Conservation (phyloP, 2,797 vertebrate species). For the Acrossocheilus fasciatus region DNA sequence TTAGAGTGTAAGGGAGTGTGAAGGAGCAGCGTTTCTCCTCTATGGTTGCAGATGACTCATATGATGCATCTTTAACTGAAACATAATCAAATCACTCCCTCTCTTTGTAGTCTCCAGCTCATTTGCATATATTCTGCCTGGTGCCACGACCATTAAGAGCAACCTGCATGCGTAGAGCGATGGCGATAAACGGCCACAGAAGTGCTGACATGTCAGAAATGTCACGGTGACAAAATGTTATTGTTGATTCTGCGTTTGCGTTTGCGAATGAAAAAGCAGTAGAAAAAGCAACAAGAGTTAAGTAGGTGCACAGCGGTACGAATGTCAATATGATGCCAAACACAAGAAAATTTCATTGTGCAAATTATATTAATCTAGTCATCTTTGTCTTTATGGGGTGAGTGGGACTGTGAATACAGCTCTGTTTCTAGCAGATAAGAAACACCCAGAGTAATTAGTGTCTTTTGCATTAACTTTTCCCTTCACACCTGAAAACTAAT, state of each 20-base stretch:
- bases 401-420: neutral
- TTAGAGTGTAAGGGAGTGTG: neutral
- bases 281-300: neutral
- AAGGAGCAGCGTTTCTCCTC: slow-evolving; percentile 15
- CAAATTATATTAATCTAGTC: slow-evolving; percentile 7
- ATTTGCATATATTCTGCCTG: slow-evolving; percentile 24
- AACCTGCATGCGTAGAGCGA: slow-evolving; percentile 1
- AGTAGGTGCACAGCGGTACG: too few species aligned
- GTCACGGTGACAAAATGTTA: slow-evolving; percentile 42
- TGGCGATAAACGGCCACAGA: slow-evolving; percentile 1
- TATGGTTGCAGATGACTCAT: neutral
- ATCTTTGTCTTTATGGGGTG: neutral
- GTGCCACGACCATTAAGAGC: neutral
- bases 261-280: neutral
- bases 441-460: slow-evolving; percentile 41
- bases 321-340: neutral
- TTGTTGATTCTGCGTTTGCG: slow-evolving; percentile 19
- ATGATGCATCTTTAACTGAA: slow-evolving; percentile 9
- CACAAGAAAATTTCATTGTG: neutral
- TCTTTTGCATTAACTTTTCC: slow-evolving; percentile 27
- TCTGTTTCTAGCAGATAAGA: slow-evolving; percentile 29
- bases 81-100: slow-evolving; percentile 14
- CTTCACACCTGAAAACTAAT: slow-evolving; percentile 28
- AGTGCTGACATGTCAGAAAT: slow-evolving; percentile 46
- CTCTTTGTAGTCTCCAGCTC: neutral